These are phyloP conservation scores for Phainopepla nitens DNA, from an alignment of 2,113 vertebrate species.

Conservation along the genomic window DNA sequence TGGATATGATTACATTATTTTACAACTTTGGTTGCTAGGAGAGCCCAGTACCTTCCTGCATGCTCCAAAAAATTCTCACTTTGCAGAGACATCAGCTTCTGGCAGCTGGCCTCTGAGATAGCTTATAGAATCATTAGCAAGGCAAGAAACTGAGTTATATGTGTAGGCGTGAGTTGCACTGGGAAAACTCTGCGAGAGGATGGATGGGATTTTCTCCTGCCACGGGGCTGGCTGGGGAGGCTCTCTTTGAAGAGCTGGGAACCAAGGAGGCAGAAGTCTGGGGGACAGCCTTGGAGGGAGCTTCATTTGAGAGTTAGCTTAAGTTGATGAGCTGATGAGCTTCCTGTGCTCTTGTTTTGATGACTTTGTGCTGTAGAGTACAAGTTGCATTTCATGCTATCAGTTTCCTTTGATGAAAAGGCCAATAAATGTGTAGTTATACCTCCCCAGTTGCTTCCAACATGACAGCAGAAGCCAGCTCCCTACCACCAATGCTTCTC, in stretches of 20 bases:
- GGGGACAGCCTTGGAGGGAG: not conserved
- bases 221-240: not conserved
- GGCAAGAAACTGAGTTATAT: not conserved
- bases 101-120: not conserved
- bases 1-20: constrained; percentile 50
- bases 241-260: not conserved
- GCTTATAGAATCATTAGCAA: not conserved
- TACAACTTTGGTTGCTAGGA: constrained; percentile 56
- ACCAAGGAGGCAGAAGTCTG: not conserved
- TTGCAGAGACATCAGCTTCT: constrained; percentile 25
- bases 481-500: not conserved
- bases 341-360: not conserved
- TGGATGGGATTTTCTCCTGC: not conserved
- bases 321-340: not conserved
- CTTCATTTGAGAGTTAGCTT: not conserved
- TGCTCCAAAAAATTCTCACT: constrained; percentile 1
- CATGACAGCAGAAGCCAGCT: not conserved
- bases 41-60: not conserved
- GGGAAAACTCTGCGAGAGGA: not conserved
- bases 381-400: not conserved
- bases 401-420: not conserved
- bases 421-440: not conserved
- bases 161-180: not conserved
- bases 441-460: not conserved
- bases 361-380: not conserved